A percentile compares a stretch with the other conserved stretches of the same genome.
These are phyloP conservation scores for Zelostemma sp. DNA, from an alignment of 1,140 invertebrate species.

Conservation along the genomic window DNA sequence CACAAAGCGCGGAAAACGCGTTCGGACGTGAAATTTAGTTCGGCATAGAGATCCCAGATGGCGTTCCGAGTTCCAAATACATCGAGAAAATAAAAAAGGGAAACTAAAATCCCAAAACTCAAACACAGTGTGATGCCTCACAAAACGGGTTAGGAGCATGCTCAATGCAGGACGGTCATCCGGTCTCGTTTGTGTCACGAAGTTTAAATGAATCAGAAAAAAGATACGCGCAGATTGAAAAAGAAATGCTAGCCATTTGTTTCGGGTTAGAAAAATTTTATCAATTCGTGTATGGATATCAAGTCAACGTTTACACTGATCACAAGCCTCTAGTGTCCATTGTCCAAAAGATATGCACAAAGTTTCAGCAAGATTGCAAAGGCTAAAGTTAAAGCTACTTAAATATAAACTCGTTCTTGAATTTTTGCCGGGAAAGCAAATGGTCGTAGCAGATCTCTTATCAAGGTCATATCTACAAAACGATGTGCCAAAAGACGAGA, in stretches of 20 bases:
- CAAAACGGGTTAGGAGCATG: slow-evolving; percentile 43
- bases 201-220: slow-evolving; percentile 52
- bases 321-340: too few species aligned
- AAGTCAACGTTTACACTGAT: slow-evolving; percentile 54
- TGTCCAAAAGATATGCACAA: slow-evolving; percentile 45
- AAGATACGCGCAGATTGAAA: slow-evolving; percentile 56
- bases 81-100: too few species aligned
- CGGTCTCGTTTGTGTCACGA: slow-evolving; percentile 59
- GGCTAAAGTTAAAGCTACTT: slow-evolving; percentile 58
- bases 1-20: too few species aligned
- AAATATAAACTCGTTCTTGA: slow-evolving; percentile 53
- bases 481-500: slow-evolving; percentile 1
- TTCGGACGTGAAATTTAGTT: too few species aligned
- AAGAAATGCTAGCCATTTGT: slow-evolving; percentile 53
- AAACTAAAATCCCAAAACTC: too few species aligned
- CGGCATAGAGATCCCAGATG: too few species aligned
- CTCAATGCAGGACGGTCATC: slow-evolving; percentile 52
- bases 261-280: slow-evolving; percentile 53
- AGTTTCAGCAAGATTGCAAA: slow-evolving; percentile 55
- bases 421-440: slow-evolving; percentile 47
- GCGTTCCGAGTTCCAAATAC: too few species aligned
- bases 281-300: slow-evolving; percentile 49
- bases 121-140: slow-evolving; percentile 52
- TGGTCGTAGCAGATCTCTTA: slow-evolving; percentile 52
- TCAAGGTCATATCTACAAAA: slow-evolving; percentile 38